Conservation (phyloP, 2,113 vertebrate species). For the Tretioscincus oriximinensis region DNA sequence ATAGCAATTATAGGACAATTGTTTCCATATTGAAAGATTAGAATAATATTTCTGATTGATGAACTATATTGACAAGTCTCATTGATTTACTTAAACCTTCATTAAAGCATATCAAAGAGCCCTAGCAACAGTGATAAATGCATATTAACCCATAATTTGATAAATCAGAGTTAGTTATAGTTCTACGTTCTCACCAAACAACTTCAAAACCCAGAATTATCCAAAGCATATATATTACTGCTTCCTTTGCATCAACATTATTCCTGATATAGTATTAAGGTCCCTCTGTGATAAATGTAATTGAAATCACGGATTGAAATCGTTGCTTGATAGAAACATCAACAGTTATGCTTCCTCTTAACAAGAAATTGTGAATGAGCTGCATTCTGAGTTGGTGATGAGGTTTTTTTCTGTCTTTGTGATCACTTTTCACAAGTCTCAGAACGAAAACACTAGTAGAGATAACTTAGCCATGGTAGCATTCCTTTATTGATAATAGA, state of each 20-base stretch:
- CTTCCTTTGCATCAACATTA: not conserved
- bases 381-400: no score
- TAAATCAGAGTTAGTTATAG: not conserved
- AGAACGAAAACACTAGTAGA: no score
- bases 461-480: no score
- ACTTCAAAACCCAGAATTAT: not conserved
- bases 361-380: no score
- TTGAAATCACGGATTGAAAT: not conserved
- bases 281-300: not conserved
- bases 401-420: no score
- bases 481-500: no score
- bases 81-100: not conserved
- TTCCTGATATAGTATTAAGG: not conserved
- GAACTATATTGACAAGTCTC: not conserved
- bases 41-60: not conserved
- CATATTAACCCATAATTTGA: not conserved
- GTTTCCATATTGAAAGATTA: not conserved
- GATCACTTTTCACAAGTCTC: no score
- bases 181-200: not conserved
- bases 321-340: not conserved
- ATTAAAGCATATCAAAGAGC: not conserved
- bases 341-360: not conserved
- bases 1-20: conserved; percentile 13
- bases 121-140: not conserved
- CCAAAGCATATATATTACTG: not conserved